Conservation (phyloP, 2,888 invertebrate genomes). For the Drosophila picticornis region DNA sequence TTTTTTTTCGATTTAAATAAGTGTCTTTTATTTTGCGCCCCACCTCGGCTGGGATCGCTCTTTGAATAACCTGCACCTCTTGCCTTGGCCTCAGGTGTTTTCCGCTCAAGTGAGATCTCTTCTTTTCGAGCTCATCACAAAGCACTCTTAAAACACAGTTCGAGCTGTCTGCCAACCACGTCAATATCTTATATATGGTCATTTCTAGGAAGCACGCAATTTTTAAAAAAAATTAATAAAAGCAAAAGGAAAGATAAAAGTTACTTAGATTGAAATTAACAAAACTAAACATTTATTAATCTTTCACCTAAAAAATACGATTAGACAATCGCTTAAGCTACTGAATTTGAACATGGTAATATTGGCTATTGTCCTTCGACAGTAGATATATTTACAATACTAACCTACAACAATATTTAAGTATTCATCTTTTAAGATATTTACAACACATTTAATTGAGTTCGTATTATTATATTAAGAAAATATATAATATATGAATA, state of each 20-base stretch:
- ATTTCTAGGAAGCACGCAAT: neutral
- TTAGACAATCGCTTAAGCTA: neutral
- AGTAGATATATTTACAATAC: neutral
- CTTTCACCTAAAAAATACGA: neutral
- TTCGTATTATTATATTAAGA: neutral
- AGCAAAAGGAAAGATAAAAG: neutral
- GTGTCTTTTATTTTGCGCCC: slow-evolving; percentile 46
- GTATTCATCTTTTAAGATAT: neutral
- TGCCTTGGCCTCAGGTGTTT: slow-evolving; percentile 16
- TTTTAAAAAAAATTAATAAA: neutral
- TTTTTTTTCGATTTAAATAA: slow-evolving; percentile 75
- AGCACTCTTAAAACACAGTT: slow-evolving; percentile 5
- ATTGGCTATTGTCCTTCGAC: neutral
- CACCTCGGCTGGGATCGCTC: slow-evolving; percentile 26
- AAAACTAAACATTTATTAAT: neutral
- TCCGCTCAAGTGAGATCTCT: slow-evolving; percentile 12
- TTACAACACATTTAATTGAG: neutral
- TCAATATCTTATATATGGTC: neutral
- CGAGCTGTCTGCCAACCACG: neutral
- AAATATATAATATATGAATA: neutral
- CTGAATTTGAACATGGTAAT: neutral
- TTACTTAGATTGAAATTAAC: neutral
- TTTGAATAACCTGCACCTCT: slow-evolving; percentile 18
- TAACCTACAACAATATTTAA: neutral
- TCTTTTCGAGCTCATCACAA: slow-evolving; percentile 18